Percentiles rank a stretch among this genome's conserved stretches.
Conservation (phyloP, 2,113 vertebrate species). For the Stigmatopora nigra region DNA sequence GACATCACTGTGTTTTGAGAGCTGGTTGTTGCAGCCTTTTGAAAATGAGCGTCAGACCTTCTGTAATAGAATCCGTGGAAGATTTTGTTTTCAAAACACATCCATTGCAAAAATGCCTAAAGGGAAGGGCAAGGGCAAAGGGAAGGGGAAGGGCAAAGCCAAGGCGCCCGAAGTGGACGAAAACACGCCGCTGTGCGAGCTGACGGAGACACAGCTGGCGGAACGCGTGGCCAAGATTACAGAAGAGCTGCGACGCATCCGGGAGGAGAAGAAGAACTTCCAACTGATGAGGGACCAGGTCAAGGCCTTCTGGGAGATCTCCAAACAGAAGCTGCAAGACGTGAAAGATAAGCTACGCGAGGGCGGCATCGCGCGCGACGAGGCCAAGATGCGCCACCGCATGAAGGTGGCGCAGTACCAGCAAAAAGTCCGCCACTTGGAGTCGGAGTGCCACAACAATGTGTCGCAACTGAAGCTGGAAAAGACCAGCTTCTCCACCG, state of each 20-base stretch:
- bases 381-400: slow-evolving; percentile 6
- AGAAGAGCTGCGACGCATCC: neutral
- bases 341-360: slow-evolving; percentile 9
- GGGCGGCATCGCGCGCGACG: neutral
- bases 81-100: neutral
- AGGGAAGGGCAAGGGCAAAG: slow-evolving; percentile 2
- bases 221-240: slow-evolving; percentile 1
- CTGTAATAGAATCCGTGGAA: neutral
- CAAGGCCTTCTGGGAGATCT: slow-evolving; percentile 9
- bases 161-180: neutral
- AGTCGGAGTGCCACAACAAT: slow-evolving; percentile 5
- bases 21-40: neutral
- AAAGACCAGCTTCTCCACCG: neutral
- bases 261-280: slow-evolving; percentile 3
- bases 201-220: neutral
- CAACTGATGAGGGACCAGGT: slow-evolving; percentile 3
- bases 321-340: slow-evolving; percentile 1
- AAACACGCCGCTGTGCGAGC: neutral
- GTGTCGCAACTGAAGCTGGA: slow-evolving; percentile 1
- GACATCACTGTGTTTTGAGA: neutral
- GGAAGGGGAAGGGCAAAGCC: neutral
- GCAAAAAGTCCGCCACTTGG: slow-evolving; percentile 7
- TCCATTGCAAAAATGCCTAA: neutral
- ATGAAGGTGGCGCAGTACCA: slow-evolving; percentile 5
- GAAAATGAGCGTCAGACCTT: neutral